Conservation (phyloP, 2,888 invertebrate species). For the Leistus spinibarbis region DNA sequence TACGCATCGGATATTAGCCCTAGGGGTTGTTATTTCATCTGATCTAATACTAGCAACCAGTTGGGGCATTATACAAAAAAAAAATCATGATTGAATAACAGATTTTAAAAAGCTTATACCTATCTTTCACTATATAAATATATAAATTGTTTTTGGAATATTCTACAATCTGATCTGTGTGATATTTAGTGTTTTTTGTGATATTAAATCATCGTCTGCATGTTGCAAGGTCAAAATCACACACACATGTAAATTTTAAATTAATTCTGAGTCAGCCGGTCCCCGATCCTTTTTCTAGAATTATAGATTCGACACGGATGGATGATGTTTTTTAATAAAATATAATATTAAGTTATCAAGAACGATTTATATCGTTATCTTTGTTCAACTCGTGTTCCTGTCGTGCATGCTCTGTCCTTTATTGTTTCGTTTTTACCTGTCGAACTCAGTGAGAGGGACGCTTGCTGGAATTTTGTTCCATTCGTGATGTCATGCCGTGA, state of each 20-base stretch:
- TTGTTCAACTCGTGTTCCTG: neutral
- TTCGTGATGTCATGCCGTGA: constrained; percentile 36
- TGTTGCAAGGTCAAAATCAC: neutral
- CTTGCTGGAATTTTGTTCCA: constrained; percentile 30
- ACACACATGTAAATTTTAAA: neutral
- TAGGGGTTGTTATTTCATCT: neutral
- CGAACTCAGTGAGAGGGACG: no score
- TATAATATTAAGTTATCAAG: constrained; percentile 40
- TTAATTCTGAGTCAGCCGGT: neutral
- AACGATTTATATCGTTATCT: neutral
- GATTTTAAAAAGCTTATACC: no score
- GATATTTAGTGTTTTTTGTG: neutral
- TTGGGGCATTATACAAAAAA: no score
- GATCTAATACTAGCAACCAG: neutral
- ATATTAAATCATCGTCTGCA: neutral
- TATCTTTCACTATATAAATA: no score
- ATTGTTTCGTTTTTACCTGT: neutral
- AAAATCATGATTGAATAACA: no score
- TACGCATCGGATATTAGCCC: neutral
- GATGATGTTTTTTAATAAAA: constrained; percentile 37
- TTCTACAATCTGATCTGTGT: neutral
- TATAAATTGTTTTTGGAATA: neutral
- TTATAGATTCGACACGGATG: constrained; percentile 36
- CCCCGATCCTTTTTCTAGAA: constrained; percentile 2
- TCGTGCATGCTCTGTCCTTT: neutral